These are phyloP conservation scores for Bos javanicus DNA, from an alignment of 2,113 vertebrate genomes.

Conservation along the genomic window DNA sequence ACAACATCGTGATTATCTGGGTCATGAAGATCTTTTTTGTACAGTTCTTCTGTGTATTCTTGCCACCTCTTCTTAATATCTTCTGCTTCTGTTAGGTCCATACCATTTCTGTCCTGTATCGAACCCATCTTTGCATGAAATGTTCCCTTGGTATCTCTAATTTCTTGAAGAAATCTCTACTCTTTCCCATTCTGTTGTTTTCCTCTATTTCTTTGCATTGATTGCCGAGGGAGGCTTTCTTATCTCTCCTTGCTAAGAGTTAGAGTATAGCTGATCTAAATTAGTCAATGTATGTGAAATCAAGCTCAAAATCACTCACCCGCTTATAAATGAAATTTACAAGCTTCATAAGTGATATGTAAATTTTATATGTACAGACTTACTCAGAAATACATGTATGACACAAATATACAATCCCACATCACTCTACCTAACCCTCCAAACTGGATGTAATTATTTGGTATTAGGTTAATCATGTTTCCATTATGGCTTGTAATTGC, in stretches of 20 bases:
- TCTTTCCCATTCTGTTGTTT: too few species aligned
- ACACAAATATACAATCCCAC: neutral
- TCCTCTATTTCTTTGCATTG: too few species aligned
- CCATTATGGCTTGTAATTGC: neutral
- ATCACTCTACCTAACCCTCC: neutral
- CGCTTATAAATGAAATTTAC: neutral
- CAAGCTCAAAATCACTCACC: neutral
- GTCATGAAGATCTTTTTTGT: too few species aligned
- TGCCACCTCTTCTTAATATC: too few species aligned
- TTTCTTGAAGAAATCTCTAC: too few species aligned
- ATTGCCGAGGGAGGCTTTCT: too few species aligned
- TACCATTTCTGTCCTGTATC: too few species aligned
- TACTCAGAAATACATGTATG: neutral
- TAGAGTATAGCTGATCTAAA: neutral
- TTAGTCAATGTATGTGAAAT: neutral
- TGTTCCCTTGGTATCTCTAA: too few species aligned
- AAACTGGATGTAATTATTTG: neutral
- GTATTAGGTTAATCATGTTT: neutral
- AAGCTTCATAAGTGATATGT: neutral
- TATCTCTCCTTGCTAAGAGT: neutral
- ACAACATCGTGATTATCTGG: too few species aligned
- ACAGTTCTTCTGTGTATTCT: too few species aligned
- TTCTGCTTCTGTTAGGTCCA: too few species aligned
- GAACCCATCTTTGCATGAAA: too few species aligned
- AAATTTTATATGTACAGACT: neutral